Percentiles rank a stretch among this genome's conserved stretches.
phyloP scores from a whole-genome alignment of 2,113 vertebrate genomes.

The Phodopus roborovskii region DNA sequence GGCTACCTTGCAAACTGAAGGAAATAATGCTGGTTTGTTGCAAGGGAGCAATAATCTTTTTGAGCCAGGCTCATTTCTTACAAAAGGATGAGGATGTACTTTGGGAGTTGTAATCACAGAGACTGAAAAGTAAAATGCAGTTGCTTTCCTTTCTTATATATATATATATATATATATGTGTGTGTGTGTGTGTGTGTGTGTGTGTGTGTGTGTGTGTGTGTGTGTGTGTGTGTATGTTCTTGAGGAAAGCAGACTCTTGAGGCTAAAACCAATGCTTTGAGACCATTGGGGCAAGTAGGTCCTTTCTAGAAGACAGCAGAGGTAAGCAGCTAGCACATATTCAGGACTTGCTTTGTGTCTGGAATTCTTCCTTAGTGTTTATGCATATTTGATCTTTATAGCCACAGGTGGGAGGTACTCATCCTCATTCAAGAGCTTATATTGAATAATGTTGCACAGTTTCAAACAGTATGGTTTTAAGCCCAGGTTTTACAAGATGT shows the following conservation, averaged over 20 bases:
- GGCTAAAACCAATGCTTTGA: background rate
- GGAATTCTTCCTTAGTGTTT: background rate
- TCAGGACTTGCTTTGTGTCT: background rate
- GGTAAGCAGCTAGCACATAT: background rate
- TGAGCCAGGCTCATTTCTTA: background rate
- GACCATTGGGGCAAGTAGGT: background rate
- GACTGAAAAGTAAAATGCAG: background rate
- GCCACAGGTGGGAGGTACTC: background rate
- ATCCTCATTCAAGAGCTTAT: background rate
- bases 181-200: no score
- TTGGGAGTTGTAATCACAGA: background rate
- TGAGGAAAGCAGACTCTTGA: background rate
- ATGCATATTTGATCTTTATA: slow-evolving; percentile 35
- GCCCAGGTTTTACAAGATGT: background rate
- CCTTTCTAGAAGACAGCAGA: slow-evolving; percentile 11
- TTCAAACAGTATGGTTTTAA: background rate
- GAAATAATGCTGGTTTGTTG: background rate
- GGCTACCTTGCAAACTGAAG: background rate
- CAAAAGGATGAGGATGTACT: background rate
- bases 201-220: no score
- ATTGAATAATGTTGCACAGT: slow-evolving; percentile 33
- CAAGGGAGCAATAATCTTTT: background rate
- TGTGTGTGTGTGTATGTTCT: no score
- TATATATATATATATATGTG: no score
- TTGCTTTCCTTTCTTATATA: background rate